Percentiles rank a stretch among this genome's conserved stretches.
These are phyloP conservation scores for Spilosoma lubricipeda DNA, from an alignment of 2,888 invertebrate species.

Conservation along the genomic window DNA sequence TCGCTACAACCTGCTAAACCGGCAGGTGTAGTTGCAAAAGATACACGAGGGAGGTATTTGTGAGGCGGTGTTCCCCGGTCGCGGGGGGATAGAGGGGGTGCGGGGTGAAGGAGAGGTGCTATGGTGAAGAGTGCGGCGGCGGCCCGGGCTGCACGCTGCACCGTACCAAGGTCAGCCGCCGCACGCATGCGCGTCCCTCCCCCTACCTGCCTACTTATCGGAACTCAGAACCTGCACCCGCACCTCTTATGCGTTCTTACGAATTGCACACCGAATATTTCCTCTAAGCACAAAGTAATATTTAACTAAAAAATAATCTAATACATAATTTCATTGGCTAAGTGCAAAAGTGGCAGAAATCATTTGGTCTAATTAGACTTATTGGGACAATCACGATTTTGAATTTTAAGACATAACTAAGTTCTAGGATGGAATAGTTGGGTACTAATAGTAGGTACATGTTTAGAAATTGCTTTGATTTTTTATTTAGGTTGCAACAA, in stretches of 20 bases:
- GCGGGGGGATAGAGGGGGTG: constrained; percentile 41
- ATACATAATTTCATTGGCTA: neutral
- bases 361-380: neutral
- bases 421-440: neutral
- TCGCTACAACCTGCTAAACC: constrained; percentile 81
- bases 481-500: neutral
- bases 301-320: constrained; percentile 12
- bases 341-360: neutral
- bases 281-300: constrained; percentile 35
- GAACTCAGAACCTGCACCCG: constrained; percentile 68
- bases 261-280: constrained; percentile 67
- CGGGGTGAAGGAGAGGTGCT: constrained; percentile 43
- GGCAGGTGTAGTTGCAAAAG: constrained; percentile 77
- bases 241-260: constrained; percentile 69
- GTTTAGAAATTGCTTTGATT: neutral
- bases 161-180: constrained; percentile 83
- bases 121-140: constrained; percentile 45
- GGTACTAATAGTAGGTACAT: no score
- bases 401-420: neutral
- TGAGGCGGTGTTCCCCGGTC: constrained; percentile 63
- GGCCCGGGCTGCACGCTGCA: constrained; percentile 81
- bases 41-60: constrained; percentile 65
- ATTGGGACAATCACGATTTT: neutral
- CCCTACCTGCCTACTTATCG: constrained; percentile 51
- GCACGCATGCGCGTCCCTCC: constrained; percentile 79